A percentile compares a stretch with the other conserved stretches of the same genome.
Conservation (phyloP, 2,888 invertebrate genomes). For the Schizotus pectinicornis region DNA sequence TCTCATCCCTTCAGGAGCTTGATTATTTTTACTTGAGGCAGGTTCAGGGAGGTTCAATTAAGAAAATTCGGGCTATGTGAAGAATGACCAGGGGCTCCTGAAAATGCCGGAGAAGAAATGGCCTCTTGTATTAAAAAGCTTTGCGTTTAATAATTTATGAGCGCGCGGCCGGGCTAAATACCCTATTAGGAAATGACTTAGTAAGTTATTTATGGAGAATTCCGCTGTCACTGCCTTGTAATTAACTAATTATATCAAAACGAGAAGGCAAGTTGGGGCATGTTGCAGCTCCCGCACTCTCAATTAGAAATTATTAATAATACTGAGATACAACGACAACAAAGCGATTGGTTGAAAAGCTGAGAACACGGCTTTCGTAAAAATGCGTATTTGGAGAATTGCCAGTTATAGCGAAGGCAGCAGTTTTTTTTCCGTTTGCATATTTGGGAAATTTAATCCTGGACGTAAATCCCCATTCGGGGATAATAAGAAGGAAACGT, state of each 20-base stretch:
- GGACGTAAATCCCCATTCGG: constrained; percentile 39
- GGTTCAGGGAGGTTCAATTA: too few relatives aligned
- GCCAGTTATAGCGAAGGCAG: constrained; percentile 1
- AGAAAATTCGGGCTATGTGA: too few relatives aligned
- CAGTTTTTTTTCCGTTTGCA: constrained; percentile 25
- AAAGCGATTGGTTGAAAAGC: not conserved
- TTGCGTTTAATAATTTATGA: constrained; percentile 25
- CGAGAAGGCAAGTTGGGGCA: constrained; percentile 2
- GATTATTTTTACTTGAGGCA: too few relatives aligned
- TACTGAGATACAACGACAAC: not conserved
- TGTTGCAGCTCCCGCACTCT: constrained; percentile 5
- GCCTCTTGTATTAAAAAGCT: constrained; percentile 19
- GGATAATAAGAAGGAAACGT: constrained; percentile 43
- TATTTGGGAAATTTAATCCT: constrained; percentile 42
- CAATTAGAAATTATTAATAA: constrained; percentile 3
- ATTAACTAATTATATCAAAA: constrained; percentile 27
- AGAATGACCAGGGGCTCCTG: too few relatives aligned
- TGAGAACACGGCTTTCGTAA: constrained; percentile 5
- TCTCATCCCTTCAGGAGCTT: too few relatives aligned
- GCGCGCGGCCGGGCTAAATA: constrained; percentile 18
- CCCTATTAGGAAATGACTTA: constrained; percentile 29
- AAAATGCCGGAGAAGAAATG: not conserved
- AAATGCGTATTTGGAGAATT: constrained; percentile 1
- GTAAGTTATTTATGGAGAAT: constrained; percentile 28
- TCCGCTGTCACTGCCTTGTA: constrained; percentile 24